These are phyloP conservation scores for Apamea monoglypha DNA, from an alignment of 2,888 invertebrate genomes.

Conservation along the genomic window DNA sequence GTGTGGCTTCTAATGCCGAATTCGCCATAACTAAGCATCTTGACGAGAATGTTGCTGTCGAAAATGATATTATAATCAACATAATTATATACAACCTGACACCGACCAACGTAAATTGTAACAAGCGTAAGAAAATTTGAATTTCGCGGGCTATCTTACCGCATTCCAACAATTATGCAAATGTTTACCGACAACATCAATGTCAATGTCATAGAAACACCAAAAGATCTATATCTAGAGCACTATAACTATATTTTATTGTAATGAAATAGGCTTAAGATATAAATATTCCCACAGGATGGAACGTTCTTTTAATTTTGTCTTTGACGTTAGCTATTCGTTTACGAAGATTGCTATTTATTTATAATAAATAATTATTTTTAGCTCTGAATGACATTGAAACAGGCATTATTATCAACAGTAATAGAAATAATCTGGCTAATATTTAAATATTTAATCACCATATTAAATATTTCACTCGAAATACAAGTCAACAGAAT, in stretches of 20 bases:
- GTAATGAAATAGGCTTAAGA: neutral
- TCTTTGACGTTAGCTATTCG: conserved; percentile 25
- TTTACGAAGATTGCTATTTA: conserved; percentile 17
- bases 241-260: too few relatives aligned
- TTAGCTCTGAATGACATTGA: neutral
- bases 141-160: neutral
- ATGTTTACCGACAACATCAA: neutral
- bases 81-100: too few relatives aligned
- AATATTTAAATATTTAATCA: too few relatives aligned
- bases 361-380: neutral
- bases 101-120: too few relatives aligned
- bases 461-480: neutral
- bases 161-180: neutral
- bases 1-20: too few relatives aligned
- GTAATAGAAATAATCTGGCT: neutral
- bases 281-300: neutral
- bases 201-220: neutral
- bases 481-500: neutral
- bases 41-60: neutral
- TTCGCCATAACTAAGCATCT: too few relatives aligned
- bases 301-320: conserved; percentile 19
- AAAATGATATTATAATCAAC: neutral
- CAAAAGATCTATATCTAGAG: neutral
- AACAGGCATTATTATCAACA: neutral
- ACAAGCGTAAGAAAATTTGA: neutral